Evolutionary conservation across 2,888 invertebrate species (phyloP).

Genomic region (Lymantria monacha): DNA sequence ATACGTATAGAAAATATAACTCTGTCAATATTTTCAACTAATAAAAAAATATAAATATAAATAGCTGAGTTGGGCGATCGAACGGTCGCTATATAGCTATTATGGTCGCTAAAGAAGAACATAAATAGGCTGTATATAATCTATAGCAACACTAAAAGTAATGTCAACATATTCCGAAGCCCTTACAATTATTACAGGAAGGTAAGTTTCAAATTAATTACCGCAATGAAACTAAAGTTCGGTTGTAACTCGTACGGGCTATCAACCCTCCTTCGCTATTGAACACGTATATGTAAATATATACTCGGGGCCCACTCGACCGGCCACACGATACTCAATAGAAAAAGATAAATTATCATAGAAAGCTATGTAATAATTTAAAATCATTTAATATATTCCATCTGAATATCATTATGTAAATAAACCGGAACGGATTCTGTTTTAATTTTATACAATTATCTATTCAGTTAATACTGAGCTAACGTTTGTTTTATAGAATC

Average conservation of each 20-base stretch:
- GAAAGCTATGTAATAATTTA: conserved; percentile 45
- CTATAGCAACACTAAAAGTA: conserved; percentile 1
- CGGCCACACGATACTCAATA: conserved; percentile 25
- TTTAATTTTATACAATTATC: conserved; percentile 24
- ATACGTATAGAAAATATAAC: too few species aligned
- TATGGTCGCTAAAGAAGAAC: too few species aligned
- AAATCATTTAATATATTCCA: conserved; percentile 45
- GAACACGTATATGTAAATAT: conserved; percentile 40
- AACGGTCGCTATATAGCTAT: too few species aligned
- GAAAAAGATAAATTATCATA: conserved; percentile 40
- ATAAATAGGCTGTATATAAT: too few species aligned
- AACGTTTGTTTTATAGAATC: too few species aligned
- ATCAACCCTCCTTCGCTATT: conserved; percentile 39
- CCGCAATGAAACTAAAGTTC: conserved; percentile 51
- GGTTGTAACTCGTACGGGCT: conserved; percentile 41
- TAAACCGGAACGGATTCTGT: not conserved
- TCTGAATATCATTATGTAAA: conserved; percentile 30
- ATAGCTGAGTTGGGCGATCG: too few species aligned
- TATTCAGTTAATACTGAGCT: conserved; percentile 16
- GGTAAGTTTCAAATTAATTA: conserved; percentile 52
- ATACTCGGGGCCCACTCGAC: conserved; percentile 15
- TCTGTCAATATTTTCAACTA: too few species aligned
- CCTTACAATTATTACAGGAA: conserved; percentile 35
- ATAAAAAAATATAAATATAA: too few species aligned
- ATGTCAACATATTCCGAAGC: conserved; percentile 13